Conservation (phyloP, 2,797 vertebrate species). For the Centropyge bicolor region DNA sequence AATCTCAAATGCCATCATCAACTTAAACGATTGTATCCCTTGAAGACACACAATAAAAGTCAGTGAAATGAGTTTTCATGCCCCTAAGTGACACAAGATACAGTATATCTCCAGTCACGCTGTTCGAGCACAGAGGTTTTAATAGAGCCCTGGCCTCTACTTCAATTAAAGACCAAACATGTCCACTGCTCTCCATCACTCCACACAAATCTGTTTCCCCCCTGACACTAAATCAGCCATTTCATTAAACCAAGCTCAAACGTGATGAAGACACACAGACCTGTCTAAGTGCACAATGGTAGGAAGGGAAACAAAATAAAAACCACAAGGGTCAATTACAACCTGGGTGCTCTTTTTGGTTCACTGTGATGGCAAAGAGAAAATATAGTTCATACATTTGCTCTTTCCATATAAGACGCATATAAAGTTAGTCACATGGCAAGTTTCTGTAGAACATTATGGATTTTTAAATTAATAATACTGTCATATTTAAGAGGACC, state of each 20-base stretch:
- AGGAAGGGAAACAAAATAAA: not conserved
- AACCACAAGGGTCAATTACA: not conserved
- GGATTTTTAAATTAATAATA: no score
- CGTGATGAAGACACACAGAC: slow-evolving; percentile 3
- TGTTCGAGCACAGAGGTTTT: slow-evolving; percentile 27
- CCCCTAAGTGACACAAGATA: slow-evolving; percentile 19
- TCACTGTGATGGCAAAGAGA: not conserved
- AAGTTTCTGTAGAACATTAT: no score
- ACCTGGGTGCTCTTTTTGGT: not conserved
- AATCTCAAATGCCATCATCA: slow-evolving; percentile 17
- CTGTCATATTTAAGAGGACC: no score
- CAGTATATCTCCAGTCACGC: slow-evolving; percentile 6
- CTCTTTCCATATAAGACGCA: no score
- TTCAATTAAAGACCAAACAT: slow-evolving; percentile 36
- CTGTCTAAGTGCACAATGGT: not conserved
- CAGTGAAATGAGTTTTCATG: slow-evolving; percentile 45
- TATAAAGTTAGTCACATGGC: no score
- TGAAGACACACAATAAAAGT: slow-evolving; percentile 45
- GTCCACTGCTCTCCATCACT: slow-evolving; percentile 12
- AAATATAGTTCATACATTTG: no score
- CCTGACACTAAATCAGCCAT: slow-evolving; percentile 43
- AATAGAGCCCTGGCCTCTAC: slow-evolving; percentile 6
- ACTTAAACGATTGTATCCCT: slow-evolving; percentile 37
- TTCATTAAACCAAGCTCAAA: slow-evolving; percentile 43
- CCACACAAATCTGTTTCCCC: slow-evolving; percentile 24